Base-by-base conservation (phyloP, 2,888 invertebrate species). In the Megalurothrips usitatus region DNA sequence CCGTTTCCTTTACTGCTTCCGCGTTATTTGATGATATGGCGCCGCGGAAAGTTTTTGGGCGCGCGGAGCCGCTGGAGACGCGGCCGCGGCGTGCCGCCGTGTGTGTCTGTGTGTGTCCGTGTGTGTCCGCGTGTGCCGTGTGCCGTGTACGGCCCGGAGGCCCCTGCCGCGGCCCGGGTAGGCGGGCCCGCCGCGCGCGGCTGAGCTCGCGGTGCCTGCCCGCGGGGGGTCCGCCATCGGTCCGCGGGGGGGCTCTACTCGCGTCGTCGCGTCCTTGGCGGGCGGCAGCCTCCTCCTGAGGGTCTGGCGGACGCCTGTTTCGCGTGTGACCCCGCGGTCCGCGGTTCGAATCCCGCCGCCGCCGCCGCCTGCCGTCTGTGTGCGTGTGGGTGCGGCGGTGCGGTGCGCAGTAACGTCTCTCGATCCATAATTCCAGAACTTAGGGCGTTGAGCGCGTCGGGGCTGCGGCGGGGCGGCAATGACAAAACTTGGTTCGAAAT, bases 401-500 rank as follows among this genome's bases (percentile, higher is more conserved):
- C 34, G 34, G 34, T 43, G 34, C 34, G 34, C 34, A 26, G 68
- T 58, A 75, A 17, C 26, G 26, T 75, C 68, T 75, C 23, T 26
- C 68, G 68, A 26, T 75, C 68, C 68, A 75, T 75, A 75, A 75
- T 75, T 75, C 68, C 68, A 75, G 68, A 75, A 75, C 68, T 75
- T 75, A 75, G 68, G 26, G 68, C 68, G 68, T 26, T 12, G 23
- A 1, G 68, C 23, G 23, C 11, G 68, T 68, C 23, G 14, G 68
- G 68, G 23, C 0, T 23, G 9, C 63, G 63, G 68, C 68, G 6
- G 10, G 68, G 68, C 68, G 68, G 68, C 68, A 75, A 75, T 75
- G 68, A 75, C 68, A 75, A 75, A 75, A 75, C 68, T 75, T 75
- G 68, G 68, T 75, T 75, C 26, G 23, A 75, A 43, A 26, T 75